phyloP scores from a whole-genome alignment of 2,113 vertebrate genomes.

The Quiscalus mexicanus region DNA sequence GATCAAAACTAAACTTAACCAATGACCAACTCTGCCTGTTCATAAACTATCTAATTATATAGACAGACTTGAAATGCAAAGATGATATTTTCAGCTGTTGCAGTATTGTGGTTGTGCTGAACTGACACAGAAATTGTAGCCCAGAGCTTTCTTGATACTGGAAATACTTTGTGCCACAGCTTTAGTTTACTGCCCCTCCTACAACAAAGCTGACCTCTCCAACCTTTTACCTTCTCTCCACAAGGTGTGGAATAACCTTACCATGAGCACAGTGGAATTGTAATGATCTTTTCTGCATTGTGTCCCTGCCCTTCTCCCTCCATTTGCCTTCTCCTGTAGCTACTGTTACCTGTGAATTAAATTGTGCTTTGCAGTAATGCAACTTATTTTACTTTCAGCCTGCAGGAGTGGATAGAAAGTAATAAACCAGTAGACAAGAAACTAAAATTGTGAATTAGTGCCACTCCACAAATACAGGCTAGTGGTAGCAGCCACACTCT shows the following conservation, averaged over 20 bases:
- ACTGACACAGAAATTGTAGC: neutral
- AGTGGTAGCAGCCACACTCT: neutral
- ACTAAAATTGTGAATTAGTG: neutral
- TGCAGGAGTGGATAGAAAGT: neutral
- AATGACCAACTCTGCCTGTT: neutral
- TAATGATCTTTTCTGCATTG: neutral
- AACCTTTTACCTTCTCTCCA: neutral
- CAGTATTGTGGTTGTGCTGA: neutral
- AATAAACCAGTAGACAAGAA: neutral
- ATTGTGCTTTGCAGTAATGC: neutral
- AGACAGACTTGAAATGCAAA: neutral
- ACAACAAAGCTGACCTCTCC: neutral
- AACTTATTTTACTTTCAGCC: neutral
- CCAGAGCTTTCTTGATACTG: neutral
- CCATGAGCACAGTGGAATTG: fast-evolving
- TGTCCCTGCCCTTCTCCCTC: neutral
- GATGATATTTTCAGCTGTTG: neutral
- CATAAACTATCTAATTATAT: neutral
- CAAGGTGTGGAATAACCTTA: neutral
- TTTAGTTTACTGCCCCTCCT: neutral
- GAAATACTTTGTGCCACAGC: neutral
- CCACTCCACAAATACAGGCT: neutral
- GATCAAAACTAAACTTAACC: neutral
- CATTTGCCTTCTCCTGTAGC: neutral
- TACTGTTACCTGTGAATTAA: neutral